A percentile compares a stretch with the other conserved stretches of the same genome.
Conservation (phyloP, 2,888 invertebrate genomes). For the Drosophila yooni region DNA sequence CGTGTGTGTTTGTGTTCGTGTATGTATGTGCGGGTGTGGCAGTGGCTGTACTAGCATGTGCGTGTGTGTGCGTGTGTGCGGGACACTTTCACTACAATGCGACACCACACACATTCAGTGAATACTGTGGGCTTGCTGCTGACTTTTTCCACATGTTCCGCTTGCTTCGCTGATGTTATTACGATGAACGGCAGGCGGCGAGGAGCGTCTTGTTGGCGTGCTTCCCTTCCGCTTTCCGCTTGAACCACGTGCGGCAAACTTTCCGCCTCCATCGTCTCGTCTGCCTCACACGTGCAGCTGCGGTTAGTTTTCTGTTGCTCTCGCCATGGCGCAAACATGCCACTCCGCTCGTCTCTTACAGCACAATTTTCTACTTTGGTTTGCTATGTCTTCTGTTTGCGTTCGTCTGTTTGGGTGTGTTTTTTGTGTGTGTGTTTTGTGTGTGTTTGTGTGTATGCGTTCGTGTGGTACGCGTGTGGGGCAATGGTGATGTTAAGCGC, state of each 20-base stretch:
- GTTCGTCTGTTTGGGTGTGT: slow-evolving; percentile 14
- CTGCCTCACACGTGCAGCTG: slow-evolving; percentile 64
- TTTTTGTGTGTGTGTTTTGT: slow-evolving; percentile 16
- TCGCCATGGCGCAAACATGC: slow-evolving; percentile 23
- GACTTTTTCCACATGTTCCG: slow-evolving; percentile 46
- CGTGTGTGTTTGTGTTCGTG: slow-evolving; percentile 1
- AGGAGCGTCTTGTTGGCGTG: slow-evolving; percentile 57
- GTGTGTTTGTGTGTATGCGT: slow-evolving; percentile 18
- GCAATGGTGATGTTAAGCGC: slow-evolving; percentile 44
- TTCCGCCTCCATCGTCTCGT: slow-evolving; percentile 39
- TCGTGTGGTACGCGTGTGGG: slow-evolving; percentile 22
- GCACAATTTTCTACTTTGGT: slow-evolving; percentile 35
- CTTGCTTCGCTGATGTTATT: slow-evolving; percentile 24
- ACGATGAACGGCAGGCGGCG: slow-evolving; percentile 21
- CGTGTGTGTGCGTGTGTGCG: slow-evolving; percentile 5
- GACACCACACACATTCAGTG: slow-evolving; percentile 40
- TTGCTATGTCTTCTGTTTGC: slow-evolving; percentile 27
- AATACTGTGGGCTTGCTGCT: slow-evolving; percentile 42
- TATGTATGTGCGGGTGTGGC: background rate
- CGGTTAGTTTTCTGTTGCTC: slow-evolving; percentile 64
- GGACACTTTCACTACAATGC: slow-evolving; percentile 62
- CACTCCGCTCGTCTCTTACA: slow-evolving; percentile 6
- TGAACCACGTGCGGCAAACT: slow-evolving; percentile 65
- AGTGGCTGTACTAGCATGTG: background rate
- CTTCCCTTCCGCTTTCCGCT: slow-evolving; percentile 47